These are phyloP conservation scores for Shinisaurus crocodilurus DNA, from an alignment of 2,113 vertebrate genomes.

Conservation along the genomic window DNA sequence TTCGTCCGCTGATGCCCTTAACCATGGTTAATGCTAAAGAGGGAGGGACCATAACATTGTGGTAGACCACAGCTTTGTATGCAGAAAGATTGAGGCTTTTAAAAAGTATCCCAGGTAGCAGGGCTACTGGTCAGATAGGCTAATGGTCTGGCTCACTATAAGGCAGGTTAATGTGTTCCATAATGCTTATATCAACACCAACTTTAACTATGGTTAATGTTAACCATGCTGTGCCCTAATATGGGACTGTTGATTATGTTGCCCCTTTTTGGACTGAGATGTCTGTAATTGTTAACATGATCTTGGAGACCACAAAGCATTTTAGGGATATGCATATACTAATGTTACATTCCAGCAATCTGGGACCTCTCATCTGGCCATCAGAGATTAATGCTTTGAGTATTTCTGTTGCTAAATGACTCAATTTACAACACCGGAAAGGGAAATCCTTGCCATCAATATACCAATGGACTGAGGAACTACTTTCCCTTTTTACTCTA, in stretches of 20 bases:
- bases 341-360: too few relatives aligned
- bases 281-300: background rate
- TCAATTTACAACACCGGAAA: too few relatives aligned
- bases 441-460: too few relatives aligned
- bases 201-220: background rate
- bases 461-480: too few relatives aligned
- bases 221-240: background rate
- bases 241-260: background rate
- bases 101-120: background rate
- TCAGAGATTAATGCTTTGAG: too few relatives aligned
- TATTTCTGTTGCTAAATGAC: too few relatives aligned
- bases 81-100: background rate
- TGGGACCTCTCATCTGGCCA: too few relatives aligned
- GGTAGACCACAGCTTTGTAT: background rate
- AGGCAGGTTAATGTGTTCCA: background rate
- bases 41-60: background rate
- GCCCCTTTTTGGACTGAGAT: background rate
- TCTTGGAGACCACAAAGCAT: too few relatives aligned
- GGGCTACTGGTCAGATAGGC: background rate
- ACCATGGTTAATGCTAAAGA: background rate
- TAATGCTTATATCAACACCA: background rate
- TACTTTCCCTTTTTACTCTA: too few relatives aligned
- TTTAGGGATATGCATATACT: too few relatives aligned
- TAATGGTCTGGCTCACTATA: background rate
- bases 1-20: background rate